These are phyloP conservation scores for Selenia dentaria DNA, from an alignment of 2,888 invertebrate genomes.

Conservation along the genomic window DNA sequence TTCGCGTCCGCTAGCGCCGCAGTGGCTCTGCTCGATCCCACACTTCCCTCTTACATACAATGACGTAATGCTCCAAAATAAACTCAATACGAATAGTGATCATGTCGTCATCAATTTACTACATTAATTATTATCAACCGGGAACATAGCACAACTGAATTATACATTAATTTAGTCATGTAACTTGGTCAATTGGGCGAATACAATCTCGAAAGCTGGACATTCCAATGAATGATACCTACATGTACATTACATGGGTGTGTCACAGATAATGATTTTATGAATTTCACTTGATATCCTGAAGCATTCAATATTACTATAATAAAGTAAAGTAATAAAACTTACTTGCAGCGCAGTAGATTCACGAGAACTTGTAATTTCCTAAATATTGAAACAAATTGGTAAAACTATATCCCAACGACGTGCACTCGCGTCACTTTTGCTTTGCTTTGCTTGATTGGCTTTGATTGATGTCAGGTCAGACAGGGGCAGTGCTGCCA, in stretches of 20 bases:
- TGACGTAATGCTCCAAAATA: slow-evolving; percentile 84
- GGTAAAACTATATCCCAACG: too few relatives aligned
- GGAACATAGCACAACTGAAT: slow-evolving; percentile 2
- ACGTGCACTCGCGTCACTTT: slow-evolving; percentile 63
- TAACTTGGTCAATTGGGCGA: slow-evolving; percentile 17
- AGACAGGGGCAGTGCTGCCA: too few relatives aligned
- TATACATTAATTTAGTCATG: slow-evolving; percentile 24
- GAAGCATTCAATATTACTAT: not conserved
- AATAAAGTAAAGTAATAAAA: slow-evolving; percentile 5
- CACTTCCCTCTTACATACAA: slow-evolving; percentile 52
- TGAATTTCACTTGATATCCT: not conserved
- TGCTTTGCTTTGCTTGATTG: too few relatives aligned
- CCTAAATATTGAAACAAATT: too few relatives aligned
- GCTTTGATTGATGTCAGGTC: too few relatives aligned
- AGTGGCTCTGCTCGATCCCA: slow-evolving; percentile 43
- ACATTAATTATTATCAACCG: slow-evolving; percentile 9
- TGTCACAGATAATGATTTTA: slow-evolving; percentile 61
- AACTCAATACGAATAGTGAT: slow-evolving; percentile 73
- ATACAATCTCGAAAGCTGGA: slow-evolving; percentile 38
- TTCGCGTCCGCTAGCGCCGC: slow-evolving; percentile 25
- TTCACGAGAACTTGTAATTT: too few relatives aligned
- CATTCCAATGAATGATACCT: slow-evolving; percentile 37
- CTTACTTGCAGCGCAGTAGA: slow-evolving; percentile 50
- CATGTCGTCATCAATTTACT: too few relatives aligned
- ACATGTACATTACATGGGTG: slow-evolving; percentile 70